Conservation (phyloP, 2,797 vertebrate genomes). For the Enteromius unitaeniatus region DNA sequence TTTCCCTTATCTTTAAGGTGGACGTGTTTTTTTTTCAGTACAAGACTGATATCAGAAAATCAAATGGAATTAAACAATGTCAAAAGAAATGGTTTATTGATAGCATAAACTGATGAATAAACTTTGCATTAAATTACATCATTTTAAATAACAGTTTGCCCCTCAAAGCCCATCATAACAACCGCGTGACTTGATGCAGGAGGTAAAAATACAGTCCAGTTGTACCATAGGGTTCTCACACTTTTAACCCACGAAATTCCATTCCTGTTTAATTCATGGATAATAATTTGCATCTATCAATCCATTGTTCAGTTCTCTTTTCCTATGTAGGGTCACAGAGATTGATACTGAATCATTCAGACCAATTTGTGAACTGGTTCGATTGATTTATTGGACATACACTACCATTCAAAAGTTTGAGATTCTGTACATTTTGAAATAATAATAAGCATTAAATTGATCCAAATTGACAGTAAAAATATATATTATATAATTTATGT, state of each 20-base stretch:
- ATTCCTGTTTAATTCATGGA: background rate
- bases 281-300: background rate
- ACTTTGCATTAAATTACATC: background rate
- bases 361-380: background rate
- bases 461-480: background rate
- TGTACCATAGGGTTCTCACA: background rate
- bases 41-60: background rate
- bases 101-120: constrained; percentile 1
- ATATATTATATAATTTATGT: background rate
- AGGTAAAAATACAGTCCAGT: constrained; percentile 13
- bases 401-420: background rate
- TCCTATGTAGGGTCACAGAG: background rate
- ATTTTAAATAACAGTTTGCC: constrained; percentile 13
- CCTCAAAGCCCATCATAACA: background rate
- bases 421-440: background rate
- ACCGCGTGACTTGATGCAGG: background rate
- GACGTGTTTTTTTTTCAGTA: background rate
- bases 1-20: background rate
- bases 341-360: background rate
- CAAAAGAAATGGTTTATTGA: constrained; percentile 25
- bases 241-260: background rate
- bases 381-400: background rate
- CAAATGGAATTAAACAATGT: constrained; percentile 2
- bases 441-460: background rate
- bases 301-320: background rate